Evolutionary conservation across 2,888 invertebrate genomes (phyloP), one percentile per base, ranked within the genome.

Genomic region (Seira musarum): DNA sequence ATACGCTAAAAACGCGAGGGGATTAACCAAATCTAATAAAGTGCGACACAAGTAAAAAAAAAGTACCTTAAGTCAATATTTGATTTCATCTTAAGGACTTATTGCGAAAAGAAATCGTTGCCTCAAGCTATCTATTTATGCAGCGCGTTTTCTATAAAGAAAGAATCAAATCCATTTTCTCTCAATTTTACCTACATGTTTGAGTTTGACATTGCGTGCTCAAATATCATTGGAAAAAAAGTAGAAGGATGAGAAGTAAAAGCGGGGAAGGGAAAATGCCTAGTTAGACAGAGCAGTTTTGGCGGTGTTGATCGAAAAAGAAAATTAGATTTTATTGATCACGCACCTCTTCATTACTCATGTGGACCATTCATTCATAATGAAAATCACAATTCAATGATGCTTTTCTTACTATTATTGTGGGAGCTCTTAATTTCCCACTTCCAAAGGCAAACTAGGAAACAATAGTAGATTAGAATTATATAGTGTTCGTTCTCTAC

Each of bases 401-500:
- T 30, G 30, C 8, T 30, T 30, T 30, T 8, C 30, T 30, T 30
- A n/a, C n/a, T n/a, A 5, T 30, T 30, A 30, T 30, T 8, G 49
- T 8, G 15, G 3, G 49, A 49, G 49, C 15, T 8, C 49, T 49
- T 49, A 49, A 49, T 49, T 49, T 15, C 6, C 3, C 15, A 2
- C 15, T 49, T n/a, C 15, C 6, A 13, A 40, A 40, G 40, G 40
- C 40, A 5, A n/a, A n/a, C n/a, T n/a, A n/a, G n/a, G n/a, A n/a
- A n/a, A n/a, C n/a, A n/a, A n/a, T n/a, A n/a, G n/a, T n/a, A n/a
- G n/a, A n/a, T n/a, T n/a, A n/a, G n/a, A n/a, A n/a, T n/a, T n/a
- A n/a, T n/a, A n/a, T n/a, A 30, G 30, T 30, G 30, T 5, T 30
- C 30, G 8, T 30, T 30, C 8, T 61, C 87, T 86, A 91, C 91